phyloP scores from a whole-genome alignment of 2,113 vertebrate genomes.

The Haliaeetus leucogaster region DNA sequence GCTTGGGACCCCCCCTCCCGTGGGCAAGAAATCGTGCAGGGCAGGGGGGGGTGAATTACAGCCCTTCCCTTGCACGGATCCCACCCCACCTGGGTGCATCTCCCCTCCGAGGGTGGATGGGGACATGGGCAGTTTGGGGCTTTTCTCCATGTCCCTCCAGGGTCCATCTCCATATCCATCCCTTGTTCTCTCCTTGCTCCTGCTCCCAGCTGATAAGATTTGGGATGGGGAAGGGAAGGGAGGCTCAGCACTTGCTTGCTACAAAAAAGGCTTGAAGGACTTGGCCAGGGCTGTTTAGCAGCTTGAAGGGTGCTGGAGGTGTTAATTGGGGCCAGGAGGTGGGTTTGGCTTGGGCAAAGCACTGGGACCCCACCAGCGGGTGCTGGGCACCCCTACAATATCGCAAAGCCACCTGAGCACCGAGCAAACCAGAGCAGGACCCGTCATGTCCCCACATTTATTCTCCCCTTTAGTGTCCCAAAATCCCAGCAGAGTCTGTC shows the following conservation, averaged over 20 bases:
- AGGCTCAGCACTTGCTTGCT: not conserved
- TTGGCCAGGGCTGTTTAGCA: not conserved
- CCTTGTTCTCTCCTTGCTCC: not conserved
- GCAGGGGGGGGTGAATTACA: no score
- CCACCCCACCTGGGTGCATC: not conserved
- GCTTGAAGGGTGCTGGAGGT: not conserved
- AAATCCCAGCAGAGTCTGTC: not conserved
- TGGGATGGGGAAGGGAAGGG: not conserved
- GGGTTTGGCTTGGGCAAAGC: not conserved
- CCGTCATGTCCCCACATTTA: not conserved
- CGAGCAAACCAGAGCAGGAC: not conserved
- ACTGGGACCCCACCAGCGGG: not conserved
- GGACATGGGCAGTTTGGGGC: not conserved
- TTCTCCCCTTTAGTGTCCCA: not conserved
- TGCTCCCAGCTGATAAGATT: not conserved
- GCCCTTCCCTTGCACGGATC: not conserved
- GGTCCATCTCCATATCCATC: not conserved
- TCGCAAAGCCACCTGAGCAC: fast-evolving
- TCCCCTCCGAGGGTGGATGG: fast-evolving
- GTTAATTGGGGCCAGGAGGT: not conserved
- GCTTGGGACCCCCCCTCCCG: not conserved
- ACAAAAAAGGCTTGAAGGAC: not conserved
- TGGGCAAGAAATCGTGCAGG: fast-evolving
- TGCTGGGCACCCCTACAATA: not conserved
- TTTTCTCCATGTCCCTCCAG: not conserved